These are phyloP conservation scores for Trachymyrmex septentrionalis DNA, from an alignment of 1,140 invertebrate species.

Conservation along the genomic window DNA sequence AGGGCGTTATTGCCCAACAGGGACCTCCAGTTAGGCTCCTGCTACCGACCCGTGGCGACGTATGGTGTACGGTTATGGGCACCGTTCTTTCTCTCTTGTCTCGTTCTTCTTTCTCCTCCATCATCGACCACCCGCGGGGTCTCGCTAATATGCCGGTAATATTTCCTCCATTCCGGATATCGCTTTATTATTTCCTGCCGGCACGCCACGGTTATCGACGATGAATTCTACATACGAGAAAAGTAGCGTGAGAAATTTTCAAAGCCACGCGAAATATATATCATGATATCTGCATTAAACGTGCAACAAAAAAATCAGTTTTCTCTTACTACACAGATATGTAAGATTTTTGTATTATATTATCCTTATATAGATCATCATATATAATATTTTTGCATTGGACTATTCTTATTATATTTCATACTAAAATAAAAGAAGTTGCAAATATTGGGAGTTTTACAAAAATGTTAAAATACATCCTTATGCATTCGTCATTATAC, in stretches of 20 bases:
- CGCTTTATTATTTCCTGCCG: conserved; percentile 80
- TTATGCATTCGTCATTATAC: background rate
- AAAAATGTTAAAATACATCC: background rate
- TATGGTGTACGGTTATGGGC: conserved; percentile 76
- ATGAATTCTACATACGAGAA: conserved; percentile 60
- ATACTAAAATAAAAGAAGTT: background rate
- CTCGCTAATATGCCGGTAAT: conserved; percentile 78
- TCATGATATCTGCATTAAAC: background rate
- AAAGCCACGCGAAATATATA: conserved; percentile 29
- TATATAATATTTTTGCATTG: background rate
- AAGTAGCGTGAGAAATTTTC: conserved; percentile 50
- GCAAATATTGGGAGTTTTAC: background rate
- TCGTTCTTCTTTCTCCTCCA: conserved; percentile 47
- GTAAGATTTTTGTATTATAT: background rate
- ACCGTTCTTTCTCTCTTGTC: conserved; percentile 60
- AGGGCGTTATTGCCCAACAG: conserved; percentile 85
- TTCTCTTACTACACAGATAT: background rate
- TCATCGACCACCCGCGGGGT: conserved; percentile 68
- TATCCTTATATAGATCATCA: conserved; percentile 2
- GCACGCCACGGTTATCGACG: conserved; percentile 57
- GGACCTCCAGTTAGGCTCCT: conserved; percentile 81
- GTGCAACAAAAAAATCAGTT: background rate
- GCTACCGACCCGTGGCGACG: conserved; percentile 71
- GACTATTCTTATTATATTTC: conserved; percentile 8
- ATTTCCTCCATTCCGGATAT: conserved; percentile 80